These are phyloP conservation scores for Ophion obscuratus DNA, from an alignment of 2,888 invertebrate species.

Conservation along the genomic window DNA sequence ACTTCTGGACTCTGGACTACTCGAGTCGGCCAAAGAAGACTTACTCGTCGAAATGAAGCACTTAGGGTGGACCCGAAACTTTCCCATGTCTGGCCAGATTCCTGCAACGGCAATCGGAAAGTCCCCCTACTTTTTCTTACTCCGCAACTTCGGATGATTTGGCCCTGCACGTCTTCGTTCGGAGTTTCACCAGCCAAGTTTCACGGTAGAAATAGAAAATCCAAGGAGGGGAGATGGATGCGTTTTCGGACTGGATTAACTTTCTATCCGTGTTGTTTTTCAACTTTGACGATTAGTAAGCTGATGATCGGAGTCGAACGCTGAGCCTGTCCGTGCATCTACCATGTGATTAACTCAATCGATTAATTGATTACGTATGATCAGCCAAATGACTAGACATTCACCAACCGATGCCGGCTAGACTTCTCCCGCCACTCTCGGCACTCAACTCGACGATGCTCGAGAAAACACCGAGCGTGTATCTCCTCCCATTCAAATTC, in stretches of 20 bases:
- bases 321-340: conserved; percentile 2
- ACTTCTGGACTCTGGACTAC: conserved; percentile 30
- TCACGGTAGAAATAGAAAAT: conserved; percentile 18
- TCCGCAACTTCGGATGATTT: conserved; percentile 51
- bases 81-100: conserved; percentile 28
- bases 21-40: conserved; percentile 18
- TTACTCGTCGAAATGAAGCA: conserved; percentile 43
- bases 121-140: conserved; percentile 5
- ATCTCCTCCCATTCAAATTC: conserved; percentile 15
- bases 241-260: conserved; percentile 18
- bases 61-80: conserved; percentile 41
- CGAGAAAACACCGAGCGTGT: neutral
- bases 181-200: conserved; percentile 21
- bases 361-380: conserved; percentile 48
- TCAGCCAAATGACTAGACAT: conserved; percentile 53
- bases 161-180: conserved; percentile 31
- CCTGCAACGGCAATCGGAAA: conserved; percentile 46
- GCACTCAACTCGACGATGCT: conserved; percentile 1
- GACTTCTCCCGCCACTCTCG: neutral
- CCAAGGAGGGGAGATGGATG: conserved; percentile 10
- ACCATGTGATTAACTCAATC: conserved; percentile 40
- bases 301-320: conserved; percentile 23
- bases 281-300: conserved; percentile 58
- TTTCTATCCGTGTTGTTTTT: conserved; percentile 35
- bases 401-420: conserved; percentile 11